These are phyloP conservation scores for Coracopsis vasa DNA, from an alignment of 2,113 vertebrate genomes.

Conservation along the genomic window DNA sequence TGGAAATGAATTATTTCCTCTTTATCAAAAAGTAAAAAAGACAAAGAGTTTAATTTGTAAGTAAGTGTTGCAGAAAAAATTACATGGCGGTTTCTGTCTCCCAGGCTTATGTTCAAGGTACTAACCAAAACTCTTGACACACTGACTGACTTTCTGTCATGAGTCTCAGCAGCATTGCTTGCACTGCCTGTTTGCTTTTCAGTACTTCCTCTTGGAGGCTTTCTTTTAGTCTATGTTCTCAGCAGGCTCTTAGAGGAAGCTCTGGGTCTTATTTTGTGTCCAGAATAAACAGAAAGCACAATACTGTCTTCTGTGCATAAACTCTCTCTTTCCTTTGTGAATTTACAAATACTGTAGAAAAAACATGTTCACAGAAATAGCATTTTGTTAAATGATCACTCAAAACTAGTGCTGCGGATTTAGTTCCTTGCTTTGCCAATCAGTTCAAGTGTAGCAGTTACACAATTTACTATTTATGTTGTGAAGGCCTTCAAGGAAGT, in stretches of 20 bases:
- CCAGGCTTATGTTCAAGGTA: neutral
- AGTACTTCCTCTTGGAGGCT: constrained; percentile 40
- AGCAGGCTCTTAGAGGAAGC: constrained; percentile 43
- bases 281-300: constrained; percentile 28
- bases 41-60: constrained; percentile 18
- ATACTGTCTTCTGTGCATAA: neutral
- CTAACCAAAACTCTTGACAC: neutral
- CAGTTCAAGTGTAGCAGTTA: neutral
- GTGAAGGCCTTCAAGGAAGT: neutral
- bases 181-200: neutral
- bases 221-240: constrained; percentile 2
- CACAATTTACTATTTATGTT: neutral
- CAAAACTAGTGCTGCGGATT: neutral
- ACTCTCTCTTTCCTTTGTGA: neutral
- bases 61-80: neutral
- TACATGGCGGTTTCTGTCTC: neutral
- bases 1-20: constrained; percentile 52
- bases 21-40: constrained; percentile 11
- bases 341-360: neutral
- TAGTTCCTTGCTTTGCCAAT: neutral
- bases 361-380: neutral
- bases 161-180: neutral
- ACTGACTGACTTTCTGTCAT: neutral
- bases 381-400: neutral
- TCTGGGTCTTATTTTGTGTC: neutral